Conservation (phyloP, 2,888 invertebrate genomes). For the Patella depressa region DNA sequence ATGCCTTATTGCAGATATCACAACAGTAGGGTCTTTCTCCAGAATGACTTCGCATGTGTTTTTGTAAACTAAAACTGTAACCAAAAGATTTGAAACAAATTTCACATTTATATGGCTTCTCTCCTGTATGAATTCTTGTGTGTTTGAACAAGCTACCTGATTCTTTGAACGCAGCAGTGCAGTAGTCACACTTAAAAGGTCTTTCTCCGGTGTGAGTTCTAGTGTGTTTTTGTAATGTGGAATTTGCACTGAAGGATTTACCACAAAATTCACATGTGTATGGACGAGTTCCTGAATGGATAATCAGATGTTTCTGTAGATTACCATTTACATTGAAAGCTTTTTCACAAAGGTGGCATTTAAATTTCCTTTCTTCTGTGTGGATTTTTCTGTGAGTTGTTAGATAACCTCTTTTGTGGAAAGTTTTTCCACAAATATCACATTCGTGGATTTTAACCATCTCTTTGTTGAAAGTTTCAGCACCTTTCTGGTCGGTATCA, state of each 20-base stretch:
- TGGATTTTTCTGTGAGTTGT: no score
- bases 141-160: background rate
- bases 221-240: background rate
- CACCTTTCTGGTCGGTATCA: no score
- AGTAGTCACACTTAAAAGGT: background rate
- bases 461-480: no score
- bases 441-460: no score
- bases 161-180: background rate
- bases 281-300: background rate
- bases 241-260: background rate
- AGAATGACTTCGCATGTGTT: background rate
- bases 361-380: no score
- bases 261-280: background rate
- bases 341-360: background rate
- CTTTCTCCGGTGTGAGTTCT: background rate
- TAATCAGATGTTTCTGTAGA: background rate
- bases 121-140: background rate
- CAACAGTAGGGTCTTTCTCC: background rate
- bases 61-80: background rate
- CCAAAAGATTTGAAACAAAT: background rate
- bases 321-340: background rate
- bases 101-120: background rate
- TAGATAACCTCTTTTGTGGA: no score
- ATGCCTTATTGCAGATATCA: background rate
- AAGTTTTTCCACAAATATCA: no score